Base-by-base conservation (phyloP, 1,140 invertebrate species). In the Globodera rostochiensis region DNA sequence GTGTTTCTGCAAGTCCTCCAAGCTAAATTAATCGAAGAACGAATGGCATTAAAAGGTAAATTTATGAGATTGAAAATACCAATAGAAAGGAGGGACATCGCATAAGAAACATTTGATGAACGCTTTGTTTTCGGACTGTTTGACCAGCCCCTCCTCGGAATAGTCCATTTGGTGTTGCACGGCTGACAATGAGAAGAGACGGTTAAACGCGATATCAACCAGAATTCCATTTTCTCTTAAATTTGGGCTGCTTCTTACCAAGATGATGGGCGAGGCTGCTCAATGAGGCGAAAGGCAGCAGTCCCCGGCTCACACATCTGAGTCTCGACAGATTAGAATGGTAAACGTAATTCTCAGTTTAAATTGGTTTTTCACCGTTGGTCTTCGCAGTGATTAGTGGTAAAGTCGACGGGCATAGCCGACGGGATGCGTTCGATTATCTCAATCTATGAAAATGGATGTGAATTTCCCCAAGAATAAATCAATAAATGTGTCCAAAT, bases 391-490 rank as follows among this genome's bases (percentile, higher is more conserved):
- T 57, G 64, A 13, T 79, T 36, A 15, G 53, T 49, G 0, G 60
- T 49, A 25, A 82, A 70, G 53, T 82, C 79, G 46, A 66, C 81
- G 50, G 69, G 79, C 46, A 82, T 80, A 6, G 77, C 67, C 8
- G 79, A 81, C 36, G 81, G 81, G 46, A 82, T 73, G 70, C 74
- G 77, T 67, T 82, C 77, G 36, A 82, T 9, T 3, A 82, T 82
- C 7, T 82, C 69, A 53, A 82, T 81, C 81, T 82, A 19, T 53
- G 53, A 9, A 9, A 64, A 64, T 15, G 57, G 53, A 9, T 45
- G 66, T 15, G 8, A 79, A 66, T 49, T 66, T 60, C 21, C 7
- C 45, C 64, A 74, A 74, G 47, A 6, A 76, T 67, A 47, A 21
- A 76, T n/a, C 6, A 47, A 46, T 74, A 4, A 75, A 36, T 13